Evolutionary conservation across 53 echinoderm and acorn worm species (phyloP), one percentile per base, ranked within the genome.

Genomic region (Mesocentrotus franciscanus): DNA sequence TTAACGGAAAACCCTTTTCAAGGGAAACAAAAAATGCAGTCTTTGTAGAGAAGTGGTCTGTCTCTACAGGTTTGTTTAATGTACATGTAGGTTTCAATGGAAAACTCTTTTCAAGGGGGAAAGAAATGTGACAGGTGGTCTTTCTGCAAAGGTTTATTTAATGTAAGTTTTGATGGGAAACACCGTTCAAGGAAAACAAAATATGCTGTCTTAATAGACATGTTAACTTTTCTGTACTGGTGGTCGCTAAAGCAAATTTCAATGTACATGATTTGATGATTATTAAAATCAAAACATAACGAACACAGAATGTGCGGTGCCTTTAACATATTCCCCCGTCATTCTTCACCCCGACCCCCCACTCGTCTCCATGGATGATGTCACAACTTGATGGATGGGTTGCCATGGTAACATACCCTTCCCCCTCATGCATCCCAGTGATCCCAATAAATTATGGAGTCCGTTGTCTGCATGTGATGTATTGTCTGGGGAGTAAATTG

Each of bases 331-430:
- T 58, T 11, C 29, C 59, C 39, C 58, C 26, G 87, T 1, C 87
- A 18, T 20, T 42, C 81, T 29, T 57, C 27, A 87, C 26, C 26
- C 15, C 58, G 29, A 2, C 87, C 57, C n/a, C 4, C 6, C 49
- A 2, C 49, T 49, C 39, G 64, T 92, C 79, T 93, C 62, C 59
- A 79, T 81, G 33, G 74, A 55, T 93, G 93, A 93, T 93, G 93
- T 93, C 93, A 93, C 93, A 93, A 75, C 74, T n/a, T 0, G 94
- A 35, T 83, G 94, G 83, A 93, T 60, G 83, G 79, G 94, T 93
- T 93, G 33, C 94, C 94, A 93, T 93, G 94, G 94, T 34, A 81
- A 93, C 94, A 30, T 24, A 55, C 92, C 75, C 64, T 75, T 91
- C 91, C 66, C 68, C 71, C 30, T 56, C 39, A 13, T 70, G 92